Evolutionary conservation across 1,140 invertebrate species (phyloP).

Genomic region (Dolichoris vasculosae): DNA sequence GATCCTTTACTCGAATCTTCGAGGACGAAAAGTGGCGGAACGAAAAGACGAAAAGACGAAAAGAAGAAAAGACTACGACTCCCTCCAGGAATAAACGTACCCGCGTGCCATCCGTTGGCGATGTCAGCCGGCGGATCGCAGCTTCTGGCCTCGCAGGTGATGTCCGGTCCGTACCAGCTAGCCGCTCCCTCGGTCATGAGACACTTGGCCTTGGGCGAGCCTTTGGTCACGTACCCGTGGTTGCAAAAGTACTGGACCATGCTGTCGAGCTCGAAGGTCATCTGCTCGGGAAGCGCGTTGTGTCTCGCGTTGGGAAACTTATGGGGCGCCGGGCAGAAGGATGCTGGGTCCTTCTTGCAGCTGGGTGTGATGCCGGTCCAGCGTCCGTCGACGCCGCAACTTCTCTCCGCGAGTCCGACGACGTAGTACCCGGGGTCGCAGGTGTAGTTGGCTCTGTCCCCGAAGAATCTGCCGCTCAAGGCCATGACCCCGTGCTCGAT

Average conservation of each 20-base stretch:
- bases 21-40: not conserved
- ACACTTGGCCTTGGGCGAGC: slow-evolving; percentile 91
- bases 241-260: slow-evolving; percentile 94
- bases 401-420: slow-evolving; percentile 88
- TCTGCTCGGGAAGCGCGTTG: slow-evolving; percentile 87
- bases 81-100: slow-evolving; percentile 54
- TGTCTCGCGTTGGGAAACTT: slow-evolving; percentile 91
- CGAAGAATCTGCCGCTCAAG: slow-evolving; percentile 84
- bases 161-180: slow-evolving; percentile 94
- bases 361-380: slow-evolving; percentile 92
- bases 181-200: slow-evolving; percentile 87
- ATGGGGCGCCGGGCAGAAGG: slow-evolving; percentile 90
- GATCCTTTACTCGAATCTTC: no score
- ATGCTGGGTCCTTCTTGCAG: slow-evolving; percentile 91
- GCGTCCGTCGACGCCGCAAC: slow-evolving; percentile 92
- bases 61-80: not conserved
- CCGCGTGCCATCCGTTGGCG: slow-evolving; percentile 90
- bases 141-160: slow-evolving; percentile 92
- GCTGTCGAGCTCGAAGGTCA: slow-evolving; percentile 87
- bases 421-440: slow-evolving; percentile 91
- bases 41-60: not conserved
- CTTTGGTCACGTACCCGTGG: slow-evolving; percentile 89
- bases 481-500: slow-evolving; percentile 83
- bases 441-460: slow-evolving; percentile 85
- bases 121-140: slow-evolving; percentile 92